Evolutionary conservation across 1,140 invertebrate genomes (phyloP).

Genomic region (Drosophila obscura): DNA sequence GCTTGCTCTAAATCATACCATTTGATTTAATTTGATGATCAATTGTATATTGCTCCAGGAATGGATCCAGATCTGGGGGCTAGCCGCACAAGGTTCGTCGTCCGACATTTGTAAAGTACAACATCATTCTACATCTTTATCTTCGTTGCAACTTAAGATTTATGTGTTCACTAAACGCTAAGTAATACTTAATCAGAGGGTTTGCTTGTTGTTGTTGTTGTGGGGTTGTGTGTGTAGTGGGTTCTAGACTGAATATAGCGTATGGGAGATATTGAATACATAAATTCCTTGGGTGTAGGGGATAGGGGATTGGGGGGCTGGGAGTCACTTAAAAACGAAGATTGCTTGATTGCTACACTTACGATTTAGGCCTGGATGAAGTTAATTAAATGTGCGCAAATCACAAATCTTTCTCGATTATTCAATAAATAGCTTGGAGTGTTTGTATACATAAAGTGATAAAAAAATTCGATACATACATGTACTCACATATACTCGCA

Average conservation of each 20-base stretch:
- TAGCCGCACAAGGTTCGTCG: constrained; percentile 29
- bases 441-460: constrained; percentile 52
- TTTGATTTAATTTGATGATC: no score
- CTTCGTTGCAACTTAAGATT: constrained; percentile 65
- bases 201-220: constrained; percentile 13
- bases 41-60: neutral
- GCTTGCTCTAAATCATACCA: no score
- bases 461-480: constrained; percentile 17
- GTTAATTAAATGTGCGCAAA: constrained; percentile 42
- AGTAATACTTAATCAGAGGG: constrained; percentile 80
- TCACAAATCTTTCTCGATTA: constrained; percentile 52
- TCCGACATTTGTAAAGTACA: constrained; percentile 29
- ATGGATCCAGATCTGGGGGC: constrained; percentile 4
- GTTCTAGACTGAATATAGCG: constrained; percentile 32
- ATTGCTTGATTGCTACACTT: constrained; percentile 48
- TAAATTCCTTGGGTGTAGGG: constrained; percentile 40
- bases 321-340: constrained; percentile 41
- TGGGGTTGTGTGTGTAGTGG: constrained; percentile 19
- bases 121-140: constrained; percentile 7
- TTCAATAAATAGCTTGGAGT: constrained; percentile 65
- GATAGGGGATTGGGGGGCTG: neutral
- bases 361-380: constrained; percentile 16
- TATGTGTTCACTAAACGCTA: constrained; percentile 59
- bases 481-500: neutral
- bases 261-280: constrained; percentile 23